Evolutionary conservation across 2,797 vertebrate genomes (phyloP).

Genomic region (Gila robusta): DNA sequence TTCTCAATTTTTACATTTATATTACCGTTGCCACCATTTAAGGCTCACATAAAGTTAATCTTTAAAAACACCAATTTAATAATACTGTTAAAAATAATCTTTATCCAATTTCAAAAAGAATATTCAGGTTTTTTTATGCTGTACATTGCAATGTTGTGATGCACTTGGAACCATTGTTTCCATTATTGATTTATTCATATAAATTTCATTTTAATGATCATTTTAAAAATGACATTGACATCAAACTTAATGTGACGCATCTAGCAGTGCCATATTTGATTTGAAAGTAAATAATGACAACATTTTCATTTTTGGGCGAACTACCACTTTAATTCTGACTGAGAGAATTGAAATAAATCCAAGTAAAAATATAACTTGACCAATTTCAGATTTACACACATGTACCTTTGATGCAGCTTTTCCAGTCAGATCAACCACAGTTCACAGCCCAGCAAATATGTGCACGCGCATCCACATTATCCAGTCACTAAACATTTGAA

Average conservation of each 20-base stretch:
- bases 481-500: too few relatives aligned
- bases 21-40: too few relatives aligned
- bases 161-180: background rate
- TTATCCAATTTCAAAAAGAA: too few relatives aligned
- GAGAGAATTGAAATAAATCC: background rate
- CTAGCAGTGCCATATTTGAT: background rate
- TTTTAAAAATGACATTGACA: background rate
- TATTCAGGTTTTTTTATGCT: too few relatives aligned
- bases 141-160: background rate
- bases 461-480: background rate
- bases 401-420: conserved; percentile 17
- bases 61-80: too few relatives aligned
- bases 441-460: conserved; percentile 9
- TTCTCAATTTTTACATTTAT: too few relatives aligned
- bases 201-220: background rate
- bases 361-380: background rate
- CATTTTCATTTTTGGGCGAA: background rate
- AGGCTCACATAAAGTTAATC: too few relatives aligned
- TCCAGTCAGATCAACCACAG: conserved; percentile 45
- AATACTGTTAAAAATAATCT: too few relatives aligned
- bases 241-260: background rate
- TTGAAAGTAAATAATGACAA: background rate
- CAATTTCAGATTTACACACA: background rate
- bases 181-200: background rate
- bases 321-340: background rate